Evolutionary conservation across 2,888 invertebrate genomes (phyloP).

Genomic region (Rotaria socialis): DNA sequence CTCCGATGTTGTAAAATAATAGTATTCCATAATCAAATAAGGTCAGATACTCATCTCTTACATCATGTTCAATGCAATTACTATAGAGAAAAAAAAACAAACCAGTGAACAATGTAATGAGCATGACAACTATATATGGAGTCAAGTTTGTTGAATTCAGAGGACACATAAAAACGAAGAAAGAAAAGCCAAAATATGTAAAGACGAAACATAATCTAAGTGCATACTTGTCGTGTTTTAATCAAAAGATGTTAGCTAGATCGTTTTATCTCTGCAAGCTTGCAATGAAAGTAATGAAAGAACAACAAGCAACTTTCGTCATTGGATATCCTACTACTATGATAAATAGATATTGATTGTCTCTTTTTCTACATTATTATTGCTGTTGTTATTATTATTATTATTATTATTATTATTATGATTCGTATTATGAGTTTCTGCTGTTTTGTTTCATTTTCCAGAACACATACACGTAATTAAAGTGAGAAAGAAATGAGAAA

Average conservation of each 20-base stretch:
- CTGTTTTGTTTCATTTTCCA: not conserved
- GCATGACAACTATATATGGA: not conserved
- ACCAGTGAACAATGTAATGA: not conserved
- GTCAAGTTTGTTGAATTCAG: not conserved
- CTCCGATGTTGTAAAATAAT: not conserved
- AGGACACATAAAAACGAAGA: not conserved
- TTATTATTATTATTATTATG: not conserved
- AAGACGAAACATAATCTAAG: not conserved
- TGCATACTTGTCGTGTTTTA: too few species aligned
- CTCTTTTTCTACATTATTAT: not conserved
- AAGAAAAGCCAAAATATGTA: not conserved
- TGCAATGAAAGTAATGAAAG: too few species aligned
- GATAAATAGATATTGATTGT: not conserved
- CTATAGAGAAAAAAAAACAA: not conserved
- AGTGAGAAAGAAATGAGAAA: not conserved
- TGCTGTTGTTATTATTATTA: too few species aligned
- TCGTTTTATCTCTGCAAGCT: too few species aligned
- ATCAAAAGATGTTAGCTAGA: too few species aligned
- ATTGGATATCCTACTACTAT: not conserved
- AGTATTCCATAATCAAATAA: not conserved
- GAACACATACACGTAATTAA: not conserved
- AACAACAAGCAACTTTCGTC: not conserved
- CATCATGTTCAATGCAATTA: not conserved
- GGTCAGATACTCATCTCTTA: not conserved
- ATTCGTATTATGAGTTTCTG: not conserved